Evolutionary conservation across 2,113 vertebrate genomes (phyloP).

Genomic region (Sylvilagus bachmani): DNA sequence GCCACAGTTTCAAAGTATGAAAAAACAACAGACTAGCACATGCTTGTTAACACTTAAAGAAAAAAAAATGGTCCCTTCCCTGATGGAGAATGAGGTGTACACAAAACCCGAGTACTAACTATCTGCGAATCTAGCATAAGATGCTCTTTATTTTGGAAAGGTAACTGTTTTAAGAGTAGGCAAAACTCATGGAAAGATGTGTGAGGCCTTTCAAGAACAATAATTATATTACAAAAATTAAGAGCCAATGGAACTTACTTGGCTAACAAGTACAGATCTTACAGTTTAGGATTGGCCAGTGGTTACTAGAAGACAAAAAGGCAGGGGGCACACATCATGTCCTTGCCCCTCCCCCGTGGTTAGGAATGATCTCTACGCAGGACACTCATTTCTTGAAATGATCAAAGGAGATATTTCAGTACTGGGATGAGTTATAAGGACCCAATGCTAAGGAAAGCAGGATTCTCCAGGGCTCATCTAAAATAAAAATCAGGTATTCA

Average conservation of each 20-base stretch:
- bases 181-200: constrained; percentile 54
- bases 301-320: background rate
- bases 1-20: background rate
- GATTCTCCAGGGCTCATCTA: constrained; percentile 25
- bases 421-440: constrained; percentile 56
- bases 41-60: constrained; percentile 8
- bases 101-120: constrained; percentile 39
- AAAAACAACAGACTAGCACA: background rate
- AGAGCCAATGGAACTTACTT: background rate
- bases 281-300: background rate
- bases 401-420: constrained; percentile 52
- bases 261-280: constrained; percentile 24
- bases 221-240: background rate
- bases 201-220: constrained; percentile 6
- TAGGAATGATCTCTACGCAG: constrained; percentile 22
- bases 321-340: background rate
- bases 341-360: background rate
- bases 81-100: background rate
- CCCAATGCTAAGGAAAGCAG: background rate
- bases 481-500: background rate
- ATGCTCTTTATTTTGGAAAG: background rate
- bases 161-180: constrained; percentile 4
- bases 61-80: constrained; percentile 1
- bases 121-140: background rate
- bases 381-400: constrained; percentile 52